phyloP scores from a whole-genome alignment of 2,888 invertebrate genomes.

The Napeogenes inachia region DNA sequence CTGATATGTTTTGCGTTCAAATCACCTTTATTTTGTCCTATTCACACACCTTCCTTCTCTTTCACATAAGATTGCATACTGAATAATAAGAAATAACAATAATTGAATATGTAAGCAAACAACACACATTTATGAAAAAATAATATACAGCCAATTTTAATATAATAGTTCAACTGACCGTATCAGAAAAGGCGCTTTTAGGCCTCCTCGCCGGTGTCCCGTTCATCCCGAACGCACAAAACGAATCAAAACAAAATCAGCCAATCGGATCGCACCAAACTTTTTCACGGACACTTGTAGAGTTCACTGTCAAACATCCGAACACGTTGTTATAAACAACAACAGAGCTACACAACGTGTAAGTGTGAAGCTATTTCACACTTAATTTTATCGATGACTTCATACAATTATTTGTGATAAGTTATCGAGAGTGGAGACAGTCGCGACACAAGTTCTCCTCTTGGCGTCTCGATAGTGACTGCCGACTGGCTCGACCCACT shows the following conservation, averaged over 20 bases:
- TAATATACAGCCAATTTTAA: not conserved
- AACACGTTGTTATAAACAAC: constrained; percentile 34
- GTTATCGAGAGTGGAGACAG: constrained; percentile 57
- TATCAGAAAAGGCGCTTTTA: constrained; percentile 71
- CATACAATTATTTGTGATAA: constrained; percentile 71
- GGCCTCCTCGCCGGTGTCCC: constrained; percentile 70
- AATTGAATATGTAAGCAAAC: not conserved
- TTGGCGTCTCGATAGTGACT: constrained; percentile 56
- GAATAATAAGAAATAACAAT: not conserved
- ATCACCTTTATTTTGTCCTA: constrained; percentile 33
- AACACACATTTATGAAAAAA: not conserved
- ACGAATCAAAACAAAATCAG: constrained; percentile 54
- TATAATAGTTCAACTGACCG: constrained; percentile 46
- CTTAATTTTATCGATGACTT: constrained; percentile 73
- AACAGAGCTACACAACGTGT: constrained; percentile 26
- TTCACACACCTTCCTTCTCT: constrained; percentile 29
- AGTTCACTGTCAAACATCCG: constrained; percentile 57
- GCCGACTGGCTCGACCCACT: constrained; percentile 18
- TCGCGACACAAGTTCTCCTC: constrained; percentile 47
- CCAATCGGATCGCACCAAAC: constrained; percentile 60
- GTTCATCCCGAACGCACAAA: constrained; percentile 59
- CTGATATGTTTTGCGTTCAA: constrained; percentile 38
- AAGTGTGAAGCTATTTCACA: constrained; percentile 34
- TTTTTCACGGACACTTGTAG: constrained; percentile 71
- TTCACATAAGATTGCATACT: constrained; percentile 29